phyloP scores from a whole-genome alignment of 2,888 invertebrate genomes.

The Sceliomorpha sp. region DNA sequence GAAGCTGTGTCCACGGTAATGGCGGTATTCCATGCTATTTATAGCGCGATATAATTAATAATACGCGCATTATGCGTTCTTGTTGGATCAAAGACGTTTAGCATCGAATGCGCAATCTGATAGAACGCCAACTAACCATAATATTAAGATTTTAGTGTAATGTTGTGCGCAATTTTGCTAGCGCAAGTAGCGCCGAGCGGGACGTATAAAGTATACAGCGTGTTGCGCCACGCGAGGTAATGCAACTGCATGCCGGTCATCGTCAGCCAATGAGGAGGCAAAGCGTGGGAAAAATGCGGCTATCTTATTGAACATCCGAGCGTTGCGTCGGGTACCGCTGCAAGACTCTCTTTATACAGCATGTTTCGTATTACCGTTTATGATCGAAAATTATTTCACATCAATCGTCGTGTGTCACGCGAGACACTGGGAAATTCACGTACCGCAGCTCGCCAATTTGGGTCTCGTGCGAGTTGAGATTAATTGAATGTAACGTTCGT shows the following conservation, averaged over 20 bases:
- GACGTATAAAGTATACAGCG: slow-evolving; percentile 15
- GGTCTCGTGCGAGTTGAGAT: no score
- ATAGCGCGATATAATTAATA: slow-evolving; percentile 4
- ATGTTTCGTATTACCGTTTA: slow-evolving; percentile 6
- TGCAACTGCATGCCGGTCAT: slow-evolving; percentile 14
- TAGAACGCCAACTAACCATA: slow-evolving; percentile 2
- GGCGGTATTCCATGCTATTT: slow-evolving; percentile 4
- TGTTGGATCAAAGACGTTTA: slow-evolving; percentile 7
- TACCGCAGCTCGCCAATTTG: no score
- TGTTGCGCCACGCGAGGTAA: slow-evolving; percentile 18
- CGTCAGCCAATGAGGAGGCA: slow-evolving; percentile 8
- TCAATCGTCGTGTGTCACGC: slow-evolving; percentile 12
- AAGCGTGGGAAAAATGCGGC: slow-evolving; percentile 15
- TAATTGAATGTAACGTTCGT: no score
- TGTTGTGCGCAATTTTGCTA: slow-evolving; percentile 8
- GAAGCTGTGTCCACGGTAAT: neutral
- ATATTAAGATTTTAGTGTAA: slow-evolving; percentile 17
- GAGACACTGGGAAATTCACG: slow-evolving; percentile 4
- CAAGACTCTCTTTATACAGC: slow-evolving; percentile 7
- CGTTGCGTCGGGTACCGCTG: slow-evolving; percentile 9
- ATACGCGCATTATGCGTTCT: neutral
- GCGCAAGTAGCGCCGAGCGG: slow-evolving; percentile 10
- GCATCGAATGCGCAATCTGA: slow-evolving; percentile 9
- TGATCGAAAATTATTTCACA: slow-evolving; percentile 14
- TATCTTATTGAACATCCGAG: slow-evolving; percentile 17